phyloP scores from a whole-genome alignment of 2,888 invertebrate genomes.

The Oligia fasciuncula region DNA sequence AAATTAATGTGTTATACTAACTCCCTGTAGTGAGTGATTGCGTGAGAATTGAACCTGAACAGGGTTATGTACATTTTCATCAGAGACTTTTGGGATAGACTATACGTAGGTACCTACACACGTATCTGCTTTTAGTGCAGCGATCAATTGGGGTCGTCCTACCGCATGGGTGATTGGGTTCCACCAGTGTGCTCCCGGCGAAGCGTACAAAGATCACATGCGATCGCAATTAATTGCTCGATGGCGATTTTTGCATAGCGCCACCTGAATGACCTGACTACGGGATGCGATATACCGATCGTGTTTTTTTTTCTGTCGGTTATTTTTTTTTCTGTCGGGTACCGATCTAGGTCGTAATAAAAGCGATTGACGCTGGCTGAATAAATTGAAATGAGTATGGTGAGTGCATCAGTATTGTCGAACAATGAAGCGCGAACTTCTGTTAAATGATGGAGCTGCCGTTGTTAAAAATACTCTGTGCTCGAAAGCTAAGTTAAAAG shows the following conservation, averaged over 20 bases:
- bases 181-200: constrained; percentile 37
- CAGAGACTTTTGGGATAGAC: neutral
- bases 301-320: neutral
- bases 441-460: neutral
- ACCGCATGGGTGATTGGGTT: constrained; percentile 65
- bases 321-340: constrained; percentile 6
- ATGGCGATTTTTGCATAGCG: constrained; percentile 47
- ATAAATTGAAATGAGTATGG: constrained; percentile 24
- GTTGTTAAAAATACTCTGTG: constrained; percentile 7
- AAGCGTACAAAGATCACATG: constrained; percentile 55
- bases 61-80: neutral
- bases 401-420: constrained; percentile 6
- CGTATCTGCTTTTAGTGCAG: constrained; percentile 34
- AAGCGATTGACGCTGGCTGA: neutral
- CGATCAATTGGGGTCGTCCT: constrained; percentile 40
- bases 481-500: neutral
- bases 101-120: neutral
- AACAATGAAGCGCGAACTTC: constrained; percentile 5
- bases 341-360: neutral
- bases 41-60: neutral
- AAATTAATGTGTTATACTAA: too few relatives aligned
- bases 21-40: neutral
- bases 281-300: constrained; percentile 14
- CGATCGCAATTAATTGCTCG: constrained; percentile 57
- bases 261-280: constrained; percentile 13